Evolutionary conservation across 2,797 vertebrate species (phyloP).

Genomic region (Halcyon leucocephala): DNA sequence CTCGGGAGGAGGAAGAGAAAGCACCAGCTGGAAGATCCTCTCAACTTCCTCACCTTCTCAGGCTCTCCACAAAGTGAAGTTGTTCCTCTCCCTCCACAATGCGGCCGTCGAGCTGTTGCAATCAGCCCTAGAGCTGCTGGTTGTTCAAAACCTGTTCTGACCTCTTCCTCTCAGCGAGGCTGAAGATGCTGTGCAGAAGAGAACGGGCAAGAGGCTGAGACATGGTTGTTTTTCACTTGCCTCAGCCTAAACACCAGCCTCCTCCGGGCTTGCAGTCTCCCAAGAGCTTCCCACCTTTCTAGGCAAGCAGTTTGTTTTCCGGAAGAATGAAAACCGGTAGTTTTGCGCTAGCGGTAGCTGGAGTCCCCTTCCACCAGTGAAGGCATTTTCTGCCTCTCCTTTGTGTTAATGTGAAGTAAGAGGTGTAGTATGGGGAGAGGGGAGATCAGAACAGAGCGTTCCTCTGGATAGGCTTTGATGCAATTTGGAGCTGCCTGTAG

Average conservation of each 20-base stretch:
- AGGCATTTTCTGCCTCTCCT: neutral
- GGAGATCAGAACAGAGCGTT: neutral
- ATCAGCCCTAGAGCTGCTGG: neutral
- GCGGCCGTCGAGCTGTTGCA: neutral
- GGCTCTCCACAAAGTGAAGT: neutral
- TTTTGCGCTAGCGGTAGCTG: neutral
- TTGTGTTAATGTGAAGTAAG: neutral
- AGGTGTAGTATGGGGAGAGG: neutral
- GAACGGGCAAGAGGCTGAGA: neutral
- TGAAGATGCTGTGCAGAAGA: neutral
- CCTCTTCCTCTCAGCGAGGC: neutral
- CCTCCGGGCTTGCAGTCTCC: neutral
- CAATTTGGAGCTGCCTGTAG: slow-evolving; percentile 30
- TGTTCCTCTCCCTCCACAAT: neutral
- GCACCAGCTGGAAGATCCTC: neutral
- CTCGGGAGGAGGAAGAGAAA: neutral
- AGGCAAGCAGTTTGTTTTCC: neutral
- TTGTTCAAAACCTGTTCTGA: fast-evolving
- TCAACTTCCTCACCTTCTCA: neutral
- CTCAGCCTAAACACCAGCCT: neutral
- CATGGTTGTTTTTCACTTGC: neutral
- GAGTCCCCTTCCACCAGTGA: neutral
- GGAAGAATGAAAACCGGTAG: neutral
- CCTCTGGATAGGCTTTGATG: slow-evolving; percentile 29
- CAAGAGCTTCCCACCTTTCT: slow-evolving; percentile 20